phyloP scores from a whole-genome alignment of 2,888 invertebrate genomes.

The Lochmaea crataegi region DNA sequence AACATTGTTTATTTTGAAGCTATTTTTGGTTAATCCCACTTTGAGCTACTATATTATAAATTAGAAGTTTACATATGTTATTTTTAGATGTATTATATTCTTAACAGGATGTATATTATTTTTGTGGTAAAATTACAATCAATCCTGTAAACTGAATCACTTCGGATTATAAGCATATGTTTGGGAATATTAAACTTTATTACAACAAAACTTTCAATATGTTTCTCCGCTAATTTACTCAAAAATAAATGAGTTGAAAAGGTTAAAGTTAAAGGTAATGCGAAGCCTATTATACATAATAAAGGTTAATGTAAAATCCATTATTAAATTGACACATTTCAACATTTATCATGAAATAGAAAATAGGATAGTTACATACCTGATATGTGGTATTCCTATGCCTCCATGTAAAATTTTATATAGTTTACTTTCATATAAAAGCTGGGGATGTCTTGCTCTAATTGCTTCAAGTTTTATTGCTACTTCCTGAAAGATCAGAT shows the following conservation, averaged over 20 bases:
- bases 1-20: no score
- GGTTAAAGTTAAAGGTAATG: background rate
- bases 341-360: constrained; percentile 10
- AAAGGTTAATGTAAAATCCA: no score
- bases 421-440: constrained; percentile 98
- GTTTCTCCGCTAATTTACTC: no score
- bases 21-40: background rate
- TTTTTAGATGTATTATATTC: background rate
- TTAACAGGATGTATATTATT: background rate
- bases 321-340: background rate
- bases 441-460: constrained; percentile 97
- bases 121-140: no score
- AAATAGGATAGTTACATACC: constrained; percentile 68
- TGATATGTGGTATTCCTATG: constrained; percentile 95
- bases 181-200: no score
- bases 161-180: no score
- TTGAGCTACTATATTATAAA: background rate
- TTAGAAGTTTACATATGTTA: background rate
- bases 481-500: constrained; percentile 81
- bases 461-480: constrained; percentile 98
- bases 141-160: no score
- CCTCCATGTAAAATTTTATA: constrained; percentile 99
- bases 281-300: no score
- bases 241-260: background rate
- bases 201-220: no score